Conservation (phyloP, 2,888 invertebrate genomes). For the Tortrix viridana region DNA sequence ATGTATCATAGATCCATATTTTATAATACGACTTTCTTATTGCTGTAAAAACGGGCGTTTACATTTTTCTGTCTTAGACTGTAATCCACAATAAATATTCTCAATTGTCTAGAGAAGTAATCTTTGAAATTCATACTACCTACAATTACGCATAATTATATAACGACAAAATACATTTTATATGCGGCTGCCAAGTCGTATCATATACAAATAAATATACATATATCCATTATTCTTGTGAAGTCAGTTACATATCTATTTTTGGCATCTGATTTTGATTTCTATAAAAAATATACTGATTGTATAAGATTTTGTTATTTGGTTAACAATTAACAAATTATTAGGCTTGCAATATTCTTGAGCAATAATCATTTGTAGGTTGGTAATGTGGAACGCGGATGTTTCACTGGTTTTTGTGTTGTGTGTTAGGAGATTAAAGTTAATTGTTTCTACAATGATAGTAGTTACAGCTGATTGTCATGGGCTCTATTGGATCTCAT, state of each 20-base stretch:
- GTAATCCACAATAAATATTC: conserved; percentile 23
- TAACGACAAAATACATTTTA: conserved; percentile 1
- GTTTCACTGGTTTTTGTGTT: conserved; percentile 20
- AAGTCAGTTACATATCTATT: conserved; percentile 5
- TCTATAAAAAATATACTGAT: conserved; percentile 16
- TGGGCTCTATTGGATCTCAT: neutral
- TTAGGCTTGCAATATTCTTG: conserved; percentile 14
- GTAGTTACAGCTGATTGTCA: conserved; percentile 3
- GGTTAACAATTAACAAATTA: conserved; percentile 20
- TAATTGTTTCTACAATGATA: conserved; percentile 4
- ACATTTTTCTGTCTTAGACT: conserved; percentile 38
- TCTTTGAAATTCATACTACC: conserved; percentile 3
- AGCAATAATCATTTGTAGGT: conserved; percentile 28
- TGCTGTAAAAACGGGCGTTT: conserved; percentile 43
- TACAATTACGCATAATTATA: conserved; percentile 10
- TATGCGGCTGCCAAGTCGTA: conserved; percentile 12
- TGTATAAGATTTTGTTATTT: conserved; percentile 22
- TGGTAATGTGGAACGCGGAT: conserved; percentile 23
- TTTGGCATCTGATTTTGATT: conserved; percentile 19
- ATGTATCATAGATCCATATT: conserved; percentile 45
- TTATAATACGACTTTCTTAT: conserved; percentile 46
- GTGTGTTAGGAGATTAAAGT: conserved; percentile 13
- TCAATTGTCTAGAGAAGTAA: conserved; percentile 28
- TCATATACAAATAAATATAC: conserved; percentile 1
- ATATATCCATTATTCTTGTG: conserved; percentile 1